Percentiles rank a stretch among this genome's conserved stretches.
phyloP scores from a whole-genome alignment of 2,113 vertebrate species.

The Variabilichromis moorii region DNA sequence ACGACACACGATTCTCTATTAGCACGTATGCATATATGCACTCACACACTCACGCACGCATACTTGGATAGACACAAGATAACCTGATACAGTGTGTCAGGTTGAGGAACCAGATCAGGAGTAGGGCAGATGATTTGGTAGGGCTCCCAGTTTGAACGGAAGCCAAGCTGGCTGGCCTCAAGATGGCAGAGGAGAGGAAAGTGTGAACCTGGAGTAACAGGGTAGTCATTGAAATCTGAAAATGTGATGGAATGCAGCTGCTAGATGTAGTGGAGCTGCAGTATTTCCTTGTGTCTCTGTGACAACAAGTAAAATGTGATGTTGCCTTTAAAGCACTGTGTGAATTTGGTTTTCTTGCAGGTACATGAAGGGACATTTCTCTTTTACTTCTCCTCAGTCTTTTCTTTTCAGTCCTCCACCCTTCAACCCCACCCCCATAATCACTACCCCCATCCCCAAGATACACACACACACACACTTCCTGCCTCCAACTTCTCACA shows the following conservation, averaged over 20 bases:
- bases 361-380: neutral
- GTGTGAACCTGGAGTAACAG: neutral
- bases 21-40: neutral
- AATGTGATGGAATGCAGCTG: neutral
- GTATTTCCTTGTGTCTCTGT: neutral
- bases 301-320: neutral
- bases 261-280: neutral
- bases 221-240: neutral
- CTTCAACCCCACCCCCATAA: neutral
- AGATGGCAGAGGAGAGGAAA: neutral
- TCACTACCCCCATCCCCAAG: neutral
- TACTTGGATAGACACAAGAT: neutral
- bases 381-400: neutral
- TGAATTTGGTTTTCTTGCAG: neutral
- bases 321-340: neutral
- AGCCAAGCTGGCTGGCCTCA: neutral
- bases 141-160: slow-evolving; percentile 20
- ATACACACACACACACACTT: neutral
- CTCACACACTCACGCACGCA: slow-evolving; percentile 16
- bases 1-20: slow-evolving; percentile 54
- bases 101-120: slow-evolving; percentile 42
- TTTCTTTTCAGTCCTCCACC: neutral
- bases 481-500: slow-evolving; percentile 11
- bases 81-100: slow-evolving; percentile 53
- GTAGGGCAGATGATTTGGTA: slow-evolving; percentile 34